These are phyloP conservation scores for Alfaro cultratus DNA, from an alignment of 2,797 vertebrate genomes.

Conservation along the genomic window DNA sequence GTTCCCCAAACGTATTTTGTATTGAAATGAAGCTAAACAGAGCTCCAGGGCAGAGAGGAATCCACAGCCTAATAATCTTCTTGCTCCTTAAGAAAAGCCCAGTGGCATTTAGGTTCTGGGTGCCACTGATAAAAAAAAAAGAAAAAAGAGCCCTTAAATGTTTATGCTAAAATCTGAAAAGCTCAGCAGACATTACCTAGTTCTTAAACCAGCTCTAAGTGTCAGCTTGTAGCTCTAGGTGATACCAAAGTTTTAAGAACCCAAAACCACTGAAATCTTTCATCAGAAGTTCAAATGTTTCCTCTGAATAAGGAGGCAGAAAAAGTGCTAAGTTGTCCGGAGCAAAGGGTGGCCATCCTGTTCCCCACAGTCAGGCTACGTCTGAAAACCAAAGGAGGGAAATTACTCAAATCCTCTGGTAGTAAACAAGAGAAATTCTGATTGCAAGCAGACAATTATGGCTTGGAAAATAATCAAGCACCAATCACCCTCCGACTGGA, in stretches of 20 bases:
- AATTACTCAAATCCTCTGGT: neutral
- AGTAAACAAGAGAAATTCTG: neutral
- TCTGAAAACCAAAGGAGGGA: neutral
- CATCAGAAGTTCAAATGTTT: neutral
- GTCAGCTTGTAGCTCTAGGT: neutral
- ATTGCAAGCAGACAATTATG: neutral
- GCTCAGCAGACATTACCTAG: neutral
- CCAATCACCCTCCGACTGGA: too few relatives aligned
- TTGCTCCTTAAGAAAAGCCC: neutral
- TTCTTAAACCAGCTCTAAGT: neutral
- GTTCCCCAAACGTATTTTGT: neutral
- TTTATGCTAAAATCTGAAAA: neutral
- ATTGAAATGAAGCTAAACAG: constrained; percentile 8
- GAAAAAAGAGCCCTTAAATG: neutral
- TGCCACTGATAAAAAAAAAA: neutral
- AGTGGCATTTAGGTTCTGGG: constrained; percentile 9
- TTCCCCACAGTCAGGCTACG: neutral
- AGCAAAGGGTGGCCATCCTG: neutral
- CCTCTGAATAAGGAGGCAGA: neutral
- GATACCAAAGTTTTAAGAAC: neutral
- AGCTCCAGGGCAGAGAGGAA: neutral
- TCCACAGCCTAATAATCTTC: constrained; percentile 1
- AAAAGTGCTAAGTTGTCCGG: neutral
- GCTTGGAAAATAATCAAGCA: neutral
- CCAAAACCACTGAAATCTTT: neutral